Base-by-base conservation (phyloP, 2,888 invertebrate genomes). In the Epinotia ramella region DNA sequence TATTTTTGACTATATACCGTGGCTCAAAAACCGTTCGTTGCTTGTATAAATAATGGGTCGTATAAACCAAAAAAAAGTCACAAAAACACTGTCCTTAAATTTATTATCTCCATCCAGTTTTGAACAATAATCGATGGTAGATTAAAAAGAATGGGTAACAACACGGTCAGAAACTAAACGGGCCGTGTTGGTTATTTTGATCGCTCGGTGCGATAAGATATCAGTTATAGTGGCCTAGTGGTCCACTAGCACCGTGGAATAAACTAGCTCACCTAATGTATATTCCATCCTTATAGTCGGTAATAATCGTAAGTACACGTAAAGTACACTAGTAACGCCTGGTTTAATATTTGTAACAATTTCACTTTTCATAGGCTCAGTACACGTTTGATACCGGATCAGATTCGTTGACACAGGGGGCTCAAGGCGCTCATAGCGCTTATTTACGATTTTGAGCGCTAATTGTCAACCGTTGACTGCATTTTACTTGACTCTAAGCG, bases 241-340 rank as follows among this genome's bases (percentile, higher is more conserved):
- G 16, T 12, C 33, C 33, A 62, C 44, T 44, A 18, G n/a, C 62
- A 65, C 65, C 9, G 20, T 13, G n/a, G n/a, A n/a, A 87, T 86
- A 83, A 86, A 70, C 77, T 79, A 93, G 90, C 87, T 93, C 93
- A 92, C 90, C 89, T 93, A 93, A 92, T 93, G 92, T 94, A 94
- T 94, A 94, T 94, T 94, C 93, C 93, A 93, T 94, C 94, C 93
- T 94, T 87, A 89, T 93, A 92, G 89, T 86, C 81, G 88, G 83
- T 92, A 91, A 89, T 91, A 84, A 86, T 90, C 84, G 83, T 91
- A 91, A 92, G 92, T 93, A 93, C 93, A 92, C 87, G 88, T 86
- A 88, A 90, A 92, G 91, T 93, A 93, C 92, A 92, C 89, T 88
- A 84, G 89, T 85, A 84, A 84, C 81, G 90, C 88, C 89, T 90